phyloP scores from a whole-genome alignment of 2,113 vertebrate genomes.

The Panthera uncia region DNA sequence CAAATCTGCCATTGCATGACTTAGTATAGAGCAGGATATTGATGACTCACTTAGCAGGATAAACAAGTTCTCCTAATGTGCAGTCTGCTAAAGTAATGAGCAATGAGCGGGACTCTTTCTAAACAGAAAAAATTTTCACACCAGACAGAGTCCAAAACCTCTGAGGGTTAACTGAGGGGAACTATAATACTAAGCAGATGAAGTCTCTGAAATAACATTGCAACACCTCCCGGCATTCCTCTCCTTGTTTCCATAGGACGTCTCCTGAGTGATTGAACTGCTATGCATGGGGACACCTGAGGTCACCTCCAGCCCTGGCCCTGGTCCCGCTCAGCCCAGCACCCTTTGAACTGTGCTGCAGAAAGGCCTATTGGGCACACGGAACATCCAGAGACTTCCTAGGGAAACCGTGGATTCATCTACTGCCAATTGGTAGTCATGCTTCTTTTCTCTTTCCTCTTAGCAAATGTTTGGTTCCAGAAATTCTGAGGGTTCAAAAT shows the following conservation, averaged over 20 bases:
- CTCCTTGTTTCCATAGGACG: conserved; percentile 80
- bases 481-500: background rate
- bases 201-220: conserved; percentile 86
- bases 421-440: background rate
- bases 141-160: conserved; percentile 84
- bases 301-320: conserved; percentile 28
- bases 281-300: conserved; percentile 73
- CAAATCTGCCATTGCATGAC: conserved; percentile 43
- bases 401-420: background rate
- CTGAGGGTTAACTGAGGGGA: conserved; percentile 85
- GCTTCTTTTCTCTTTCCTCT: background rate
- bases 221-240: conserved; percentile 83
- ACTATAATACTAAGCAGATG: conserved; percentile 86
- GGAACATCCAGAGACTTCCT: background rate
- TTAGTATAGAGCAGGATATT: conserved; percentile 64
- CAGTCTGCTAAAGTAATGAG: conserved; percentile 79
- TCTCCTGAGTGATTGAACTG: conserved; percentile 73
- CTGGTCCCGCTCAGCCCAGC: background rate
- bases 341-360: background rate
- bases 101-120: conserved; percentile 82
- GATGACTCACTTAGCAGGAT: conserved; percentile 82
- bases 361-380: background rate
- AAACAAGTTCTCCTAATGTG: conserved; percentile 79
- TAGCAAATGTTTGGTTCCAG: background rate
- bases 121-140: conserved; percentile 84